Evolutionary conservation across 2,113 vertebrate species (phyloP).

Genomic region (Rhegmatorhina hoffmannsi): DNA sequence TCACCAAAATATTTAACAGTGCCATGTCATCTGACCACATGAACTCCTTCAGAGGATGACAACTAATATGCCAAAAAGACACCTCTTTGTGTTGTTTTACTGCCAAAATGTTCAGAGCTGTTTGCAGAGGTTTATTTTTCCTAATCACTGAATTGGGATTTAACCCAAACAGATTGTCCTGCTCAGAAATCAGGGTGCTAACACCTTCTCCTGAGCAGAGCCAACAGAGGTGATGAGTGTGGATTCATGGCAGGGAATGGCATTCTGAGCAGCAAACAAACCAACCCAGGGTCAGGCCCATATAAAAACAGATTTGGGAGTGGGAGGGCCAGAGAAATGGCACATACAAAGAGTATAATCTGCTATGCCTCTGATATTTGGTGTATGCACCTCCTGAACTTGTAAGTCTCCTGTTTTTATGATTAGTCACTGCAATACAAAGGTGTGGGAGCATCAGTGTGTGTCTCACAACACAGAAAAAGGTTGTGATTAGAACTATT

Average conservation of each 20-base stretch:
- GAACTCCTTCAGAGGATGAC: neutral
- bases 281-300: neutral
- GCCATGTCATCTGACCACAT: neutral
- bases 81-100: neutral
- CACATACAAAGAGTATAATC: neutral
- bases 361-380: neutral
- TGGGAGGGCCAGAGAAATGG: neutral
- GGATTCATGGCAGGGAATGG: neutral
- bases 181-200: neutral
- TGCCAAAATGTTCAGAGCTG: neutral
- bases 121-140: neutral
- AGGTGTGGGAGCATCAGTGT: neutral
- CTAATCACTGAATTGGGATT: neutral
- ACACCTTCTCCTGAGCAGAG: neutral
- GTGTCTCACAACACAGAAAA: neutral
- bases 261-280: neutral
- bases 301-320: neutral
- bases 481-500: neutral
- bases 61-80: neutral
- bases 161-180: neutral
- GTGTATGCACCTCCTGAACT: neutral
- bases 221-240: neutral
- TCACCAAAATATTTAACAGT: neutral
- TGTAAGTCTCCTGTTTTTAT: neutral
- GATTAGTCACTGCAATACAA: neutral